Percentiles rank a stretch among this genome's conserved stretches.
Conservation (phyloP, 2,113 vertebrate species). For the Accipiter virgatus region DNA sequence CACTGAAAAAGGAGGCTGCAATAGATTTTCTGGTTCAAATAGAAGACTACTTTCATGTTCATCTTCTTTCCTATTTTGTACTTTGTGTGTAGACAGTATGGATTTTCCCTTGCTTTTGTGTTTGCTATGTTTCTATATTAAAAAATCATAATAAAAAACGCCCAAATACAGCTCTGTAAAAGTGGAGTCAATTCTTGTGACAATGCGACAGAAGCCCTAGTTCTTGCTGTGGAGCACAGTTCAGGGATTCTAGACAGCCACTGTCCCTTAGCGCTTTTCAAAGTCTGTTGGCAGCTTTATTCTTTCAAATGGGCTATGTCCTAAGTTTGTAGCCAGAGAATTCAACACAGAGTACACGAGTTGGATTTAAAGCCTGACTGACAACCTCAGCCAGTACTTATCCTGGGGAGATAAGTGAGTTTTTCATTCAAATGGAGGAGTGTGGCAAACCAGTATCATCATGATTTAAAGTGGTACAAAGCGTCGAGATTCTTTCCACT, state of each 20-base stretch:
- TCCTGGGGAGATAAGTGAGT: neutral
- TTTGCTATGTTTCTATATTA: neutral
- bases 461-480: neutral
- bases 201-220: neutral
- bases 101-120: neutral
- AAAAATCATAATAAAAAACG: neutral
- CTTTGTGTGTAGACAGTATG: neutral
- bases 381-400: neutral
- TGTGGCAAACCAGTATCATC: neutral
- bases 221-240: neutral
- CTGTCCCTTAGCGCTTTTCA: neutral
- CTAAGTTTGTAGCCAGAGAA: neutral
- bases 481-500: neutral
- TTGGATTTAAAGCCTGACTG: neutral
- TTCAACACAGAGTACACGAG: neutral
- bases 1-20: neutral
- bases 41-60: neutral
- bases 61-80: neutral
- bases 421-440: neutral
- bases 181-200: neutral
- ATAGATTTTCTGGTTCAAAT: neutral
- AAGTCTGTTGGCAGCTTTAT: neutral
- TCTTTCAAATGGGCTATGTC: neutral
- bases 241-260: neutral
- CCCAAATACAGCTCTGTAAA: neutral